phyloP scores from a whole-genome alignment of 2,888 invertebrate species.

The Therioaphis trifolii region DNA sequence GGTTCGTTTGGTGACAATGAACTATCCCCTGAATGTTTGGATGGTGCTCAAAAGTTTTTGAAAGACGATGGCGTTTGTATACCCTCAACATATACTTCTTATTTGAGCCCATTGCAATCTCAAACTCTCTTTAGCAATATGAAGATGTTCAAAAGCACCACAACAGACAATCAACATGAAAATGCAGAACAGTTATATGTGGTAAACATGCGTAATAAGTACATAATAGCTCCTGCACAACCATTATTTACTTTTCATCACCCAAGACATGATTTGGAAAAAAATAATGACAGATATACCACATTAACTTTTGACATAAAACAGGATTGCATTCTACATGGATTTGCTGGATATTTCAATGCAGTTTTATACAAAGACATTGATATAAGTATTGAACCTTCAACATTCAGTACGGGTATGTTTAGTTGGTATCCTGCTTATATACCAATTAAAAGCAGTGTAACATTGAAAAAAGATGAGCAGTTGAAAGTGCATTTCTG shows the following conservation, averaged over 20 bases:
- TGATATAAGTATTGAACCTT: constrained; percentile 88
- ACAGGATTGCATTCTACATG: constrained; percentile 87
- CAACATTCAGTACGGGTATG: constrained; percentile 90
- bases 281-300: constrained; percentile 81
- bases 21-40: constrained; percentile 96
- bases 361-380: constrained; percentile 86
- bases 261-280: constrained; percentile 77
- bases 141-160: constrained; percentile 65
- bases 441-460: constrained; percentile 84
- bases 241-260: constrained; percentile 89
- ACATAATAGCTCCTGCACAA: constrained; percentile 80
- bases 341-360: constrained; percentile 96
- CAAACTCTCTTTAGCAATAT: constrained; percentile 85
- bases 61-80: constrained; percentile 91
- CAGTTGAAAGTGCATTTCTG: constrained; percentile 85
- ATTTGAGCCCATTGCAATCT: constrained; percentile 92
- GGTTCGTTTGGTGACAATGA: constrained; percentile 99
- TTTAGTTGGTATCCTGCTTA: constrained; percentile 98
- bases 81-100: constrained; percentile 89
- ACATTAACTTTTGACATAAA: constrained; percentile 77
- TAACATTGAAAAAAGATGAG: constrained; percentile 77
- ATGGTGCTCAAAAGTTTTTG: constrained; percentile 89
- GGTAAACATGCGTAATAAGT: constrained; percentile 88
- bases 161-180: constrained; percentile 65
- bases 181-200: constrained; percentile 87